A percentile compares a stretch with the other conserved stretches of the same genome.
These are phyloP conservation scores for Mamestra brassicae DNA, from an alignment of 2,888 invertebrate species.

Conservation along the genomic window DNA sequence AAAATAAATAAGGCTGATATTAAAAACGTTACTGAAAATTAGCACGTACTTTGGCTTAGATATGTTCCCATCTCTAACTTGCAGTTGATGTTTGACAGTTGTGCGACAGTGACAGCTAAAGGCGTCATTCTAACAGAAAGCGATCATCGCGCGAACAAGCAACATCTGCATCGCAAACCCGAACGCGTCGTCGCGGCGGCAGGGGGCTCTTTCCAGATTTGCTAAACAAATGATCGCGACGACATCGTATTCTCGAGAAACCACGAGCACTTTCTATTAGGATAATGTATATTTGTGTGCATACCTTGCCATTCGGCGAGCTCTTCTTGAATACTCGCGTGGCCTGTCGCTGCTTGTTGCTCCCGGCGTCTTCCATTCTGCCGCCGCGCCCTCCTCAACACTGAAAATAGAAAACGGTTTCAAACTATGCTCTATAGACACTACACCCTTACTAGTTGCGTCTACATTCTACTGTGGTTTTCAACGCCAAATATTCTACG, in stretches of 20 bases:
- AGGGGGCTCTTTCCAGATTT: no score
- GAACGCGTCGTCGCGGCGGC: no score
- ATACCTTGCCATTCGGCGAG: conserved; percentile 98
- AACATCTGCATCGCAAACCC: no score
- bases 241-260: no score
- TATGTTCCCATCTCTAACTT: no score
- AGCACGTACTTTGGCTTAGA: background rate
- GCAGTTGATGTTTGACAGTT: no score
- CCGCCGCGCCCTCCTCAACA: conserved; percentile 90
- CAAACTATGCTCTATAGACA: background rate
- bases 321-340: conserved; percentile 99
- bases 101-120: background rate
- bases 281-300: no score
- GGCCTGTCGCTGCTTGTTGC: conserved; percentile 93
- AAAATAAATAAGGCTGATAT: no score
- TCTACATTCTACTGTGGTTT: background rate
- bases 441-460: background rate
- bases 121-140: background rate
- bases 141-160: no score
- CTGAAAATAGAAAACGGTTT: conserved; percentile 68
- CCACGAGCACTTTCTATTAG: no score
- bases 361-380: conserved; percentile 94
- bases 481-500: background rate
- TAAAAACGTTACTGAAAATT: no score
- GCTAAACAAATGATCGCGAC: no score